phyloP scores from a whole-genome alignment of 2,797 vertebrate species.

The Sebastes hopkinsi region DNA sequence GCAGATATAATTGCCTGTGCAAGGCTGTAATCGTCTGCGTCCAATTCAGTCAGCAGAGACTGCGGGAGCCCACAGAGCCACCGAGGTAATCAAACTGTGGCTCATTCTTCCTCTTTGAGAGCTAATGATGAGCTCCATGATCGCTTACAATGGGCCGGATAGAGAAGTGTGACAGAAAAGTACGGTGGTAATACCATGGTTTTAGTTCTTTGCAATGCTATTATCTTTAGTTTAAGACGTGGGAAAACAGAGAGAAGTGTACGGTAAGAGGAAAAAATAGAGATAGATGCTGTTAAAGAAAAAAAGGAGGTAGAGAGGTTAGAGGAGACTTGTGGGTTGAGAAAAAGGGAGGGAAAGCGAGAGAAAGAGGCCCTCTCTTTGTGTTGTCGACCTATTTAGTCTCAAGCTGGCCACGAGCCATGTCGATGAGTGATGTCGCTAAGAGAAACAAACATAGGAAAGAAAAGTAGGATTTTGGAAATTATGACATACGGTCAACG shows the following conservation, averaged over 20 bases:
- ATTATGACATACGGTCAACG: constrained; percentile 60
- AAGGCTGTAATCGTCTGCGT: constrained; percentile 72
- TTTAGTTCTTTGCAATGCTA: constrained; percentile 17
- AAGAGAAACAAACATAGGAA: constrained; percentile 69
- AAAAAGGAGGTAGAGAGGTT: constrained; percentile 27
- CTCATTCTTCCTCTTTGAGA: constrained; percentile 67
- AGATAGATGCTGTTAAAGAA: constrained; percentile 19
- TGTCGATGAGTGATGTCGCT: constrained; percentile 68
- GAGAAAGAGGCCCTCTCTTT: constrained; percentile 56
- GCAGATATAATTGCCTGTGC: constrained; percentile 76
- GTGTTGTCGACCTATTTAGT: constrained; percentile 68
- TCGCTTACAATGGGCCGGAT: constrained; percentile 56
- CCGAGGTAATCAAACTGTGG: constrained; percentile 70
- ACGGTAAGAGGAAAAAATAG: constrained; percentile 4
- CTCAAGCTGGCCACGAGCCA: constrained; percentile 61
- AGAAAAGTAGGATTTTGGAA: constrained; percentile 66
- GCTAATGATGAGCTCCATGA: constrained; percentile 73
- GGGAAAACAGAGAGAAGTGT: constrained; percentile 14
- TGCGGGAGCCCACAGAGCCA: constrained; percentile 65
- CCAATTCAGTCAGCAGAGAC: constrained; percentile 73
- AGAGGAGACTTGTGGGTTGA: constrained; percentile 41
- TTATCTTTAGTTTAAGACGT: constrained; percentile 24
- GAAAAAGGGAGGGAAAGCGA: constrained; percentile 42
- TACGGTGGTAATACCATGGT: constrained; percentile 36
- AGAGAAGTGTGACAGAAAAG: constrained; percentile 49